Percentiles rank a stretch among this genome's conserved stretches.
Evolutionary conservation across 64 coral and sea anemone species (phyloP).

Genomic region (Pocillopora damicornis): DNA sequence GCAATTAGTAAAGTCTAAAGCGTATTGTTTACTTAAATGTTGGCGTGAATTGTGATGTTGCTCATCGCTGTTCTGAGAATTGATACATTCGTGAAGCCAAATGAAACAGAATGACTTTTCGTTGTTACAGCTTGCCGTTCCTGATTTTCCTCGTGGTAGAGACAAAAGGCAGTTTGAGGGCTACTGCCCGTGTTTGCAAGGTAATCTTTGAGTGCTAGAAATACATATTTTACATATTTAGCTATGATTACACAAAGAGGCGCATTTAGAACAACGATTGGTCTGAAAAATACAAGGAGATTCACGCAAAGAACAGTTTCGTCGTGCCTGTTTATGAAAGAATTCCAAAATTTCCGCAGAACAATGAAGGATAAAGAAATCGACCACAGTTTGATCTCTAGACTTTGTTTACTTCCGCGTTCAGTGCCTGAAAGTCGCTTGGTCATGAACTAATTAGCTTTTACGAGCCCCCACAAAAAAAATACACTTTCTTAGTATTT

Average conservation of each 20-base stretch:
- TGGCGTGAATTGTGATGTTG: neutral
- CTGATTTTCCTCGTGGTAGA: slow-evolving; percentile 19
- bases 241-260: neutral
- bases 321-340: neutral
- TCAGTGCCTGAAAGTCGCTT: neutral
- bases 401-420: slow-evolving; percentile 38
- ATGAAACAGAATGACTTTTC: neutral
- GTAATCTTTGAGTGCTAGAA: slow-evolving; percentile 24
- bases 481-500: neutral
- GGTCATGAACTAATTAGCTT: neutral
- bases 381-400: neutral
- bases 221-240: neutral
- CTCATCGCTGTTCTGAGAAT: neutral
- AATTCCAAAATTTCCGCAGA: neutral
- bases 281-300: neutral
- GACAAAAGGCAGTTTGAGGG: slow-evolving; percentile 47
- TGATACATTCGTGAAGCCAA: neutral
- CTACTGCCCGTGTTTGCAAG: slow-evolving; percentile 43
- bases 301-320: neutral
- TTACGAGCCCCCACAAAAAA: neutral
- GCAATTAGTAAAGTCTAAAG: neutral
- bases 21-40: neutral
- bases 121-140: slow-evolving; percentile 4
- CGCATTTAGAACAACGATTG: neutral
- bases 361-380: neutral